Evolutionary conservation across 2,888 invertebrate genomes (phyloP), one percentile per base, ranked within the genome.

Genomic region (Copidosoma aretas): DNA sequence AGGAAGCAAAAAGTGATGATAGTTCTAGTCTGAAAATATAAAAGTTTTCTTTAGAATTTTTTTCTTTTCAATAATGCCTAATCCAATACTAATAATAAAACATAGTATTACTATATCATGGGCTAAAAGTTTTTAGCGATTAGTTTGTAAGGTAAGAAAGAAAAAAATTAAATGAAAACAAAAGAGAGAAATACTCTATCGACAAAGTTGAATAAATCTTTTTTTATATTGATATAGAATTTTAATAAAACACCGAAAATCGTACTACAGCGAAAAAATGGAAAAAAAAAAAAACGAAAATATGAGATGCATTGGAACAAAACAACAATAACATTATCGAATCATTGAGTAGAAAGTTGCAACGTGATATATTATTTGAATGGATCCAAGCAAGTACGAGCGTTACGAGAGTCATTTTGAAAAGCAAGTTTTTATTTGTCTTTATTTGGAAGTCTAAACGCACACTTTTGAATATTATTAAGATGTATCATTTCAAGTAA

Each of bases 21-120:
- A 79, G 77, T 76, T 79, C 80, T 81, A 79, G 80, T 82, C 80
- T 74, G 71, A 71, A 77, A 71, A 71, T 68, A 39, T 58, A 32
- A 32, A 32, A 32, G 70, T 74, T 73, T 73, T 46, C 60, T 56
- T 32, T 73, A 72, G 58, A 52, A 70, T 64, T 51, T 71, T 73
- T 73, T 66, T 49, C 69, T 72, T 73, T 52, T 72, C 67, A 71
- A n/a, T 64, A 67, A 72, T 68, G 73, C 68, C 60, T 71, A 73
- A 72, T 72, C 70, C 71, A 71, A 75, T 74, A 71, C 71, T 77
- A 73, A 73, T 62, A 71, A 32, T 32, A 32, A 32, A 32, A 71
- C 71, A 73, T 75, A 75, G 73, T 76, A 76, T 75, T 76, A 76
- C 71, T 75, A 74, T 74, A 68, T 66, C 70, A 68, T 52, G 60